phyloP scores from a whole-genome alignment of 1,140 invertebrate genomes.

The Heliconius himera region DNA sequence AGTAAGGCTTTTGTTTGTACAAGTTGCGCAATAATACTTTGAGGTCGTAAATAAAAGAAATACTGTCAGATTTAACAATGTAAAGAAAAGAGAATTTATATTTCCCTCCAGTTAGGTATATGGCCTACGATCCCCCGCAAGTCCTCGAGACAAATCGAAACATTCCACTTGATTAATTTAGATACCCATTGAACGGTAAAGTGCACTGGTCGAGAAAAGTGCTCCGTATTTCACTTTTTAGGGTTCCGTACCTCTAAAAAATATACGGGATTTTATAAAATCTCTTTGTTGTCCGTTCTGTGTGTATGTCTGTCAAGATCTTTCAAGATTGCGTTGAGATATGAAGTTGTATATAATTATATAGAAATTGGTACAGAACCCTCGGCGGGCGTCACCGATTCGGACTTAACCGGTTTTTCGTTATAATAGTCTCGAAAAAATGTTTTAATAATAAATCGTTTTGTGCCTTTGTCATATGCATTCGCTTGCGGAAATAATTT shows the following conservation, averaged over 20 bases:
- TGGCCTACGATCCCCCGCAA: constrained; percentile 26
- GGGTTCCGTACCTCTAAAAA: no score
- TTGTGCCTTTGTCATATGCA: constrained; percentile 16
- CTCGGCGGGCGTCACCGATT: no score
- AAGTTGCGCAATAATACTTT: not conserved
- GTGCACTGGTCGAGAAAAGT: constrained; percentile 23
- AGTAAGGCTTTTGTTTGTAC: no score
- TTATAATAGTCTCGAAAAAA: not conserved
- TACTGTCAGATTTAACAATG: not conserved
- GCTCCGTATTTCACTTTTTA: constrained; percentile 1
- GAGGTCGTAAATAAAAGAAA: not conserved
- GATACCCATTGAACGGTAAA: constrained; percentile 32
- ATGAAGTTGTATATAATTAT: no score
- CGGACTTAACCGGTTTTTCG: no score
- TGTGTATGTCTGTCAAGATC: no score
- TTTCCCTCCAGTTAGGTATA: constrained; percentile 20
- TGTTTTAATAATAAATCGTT: constrained; percentile 3
- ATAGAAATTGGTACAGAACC: no score
- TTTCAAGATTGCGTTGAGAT: no score
- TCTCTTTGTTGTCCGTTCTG: no score
- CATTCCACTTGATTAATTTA: constrained; percentile 50
- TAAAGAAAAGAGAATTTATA: not conserved
- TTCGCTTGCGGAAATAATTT: constrained; percentile 36
- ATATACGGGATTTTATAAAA: no score
- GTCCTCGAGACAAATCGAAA: constrained; percentile 44